phyloP scores from a whole-genome alignment of 2,797 vertebrate species.

The Anolis apletophallus region DNA sequence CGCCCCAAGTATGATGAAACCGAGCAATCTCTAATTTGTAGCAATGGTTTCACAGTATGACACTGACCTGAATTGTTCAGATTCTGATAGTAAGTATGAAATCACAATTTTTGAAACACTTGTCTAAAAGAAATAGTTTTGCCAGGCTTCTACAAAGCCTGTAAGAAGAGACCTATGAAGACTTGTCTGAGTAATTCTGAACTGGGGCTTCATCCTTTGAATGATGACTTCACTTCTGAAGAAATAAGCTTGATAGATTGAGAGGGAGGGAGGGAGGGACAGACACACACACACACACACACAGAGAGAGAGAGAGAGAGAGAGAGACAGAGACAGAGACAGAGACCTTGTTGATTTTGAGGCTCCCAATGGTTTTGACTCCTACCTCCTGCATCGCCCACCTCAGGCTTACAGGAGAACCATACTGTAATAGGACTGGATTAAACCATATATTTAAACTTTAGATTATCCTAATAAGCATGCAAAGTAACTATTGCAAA shows the following conservation, averaged over 20 bases:
- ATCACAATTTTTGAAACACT: background rate
- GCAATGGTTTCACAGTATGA: background rate
- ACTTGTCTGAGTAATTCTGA: background rate
- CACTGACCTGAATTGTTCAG: background rate
- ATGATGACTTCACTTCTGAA: conserved; percentile 1
- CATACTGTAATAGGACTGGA: background rate
- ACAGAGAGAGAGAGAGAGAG: background rate
- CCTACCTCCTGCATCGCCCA: background rate
- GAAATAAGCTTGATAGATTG: no score
- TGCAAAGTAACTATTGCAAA: background rate
- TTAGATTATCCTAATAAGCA: background rate
- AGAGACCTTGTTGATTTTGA: background rate
- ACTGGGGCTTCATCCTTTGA: background rate
- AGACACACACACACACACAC: no score
- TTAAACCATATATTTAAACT: background rate
- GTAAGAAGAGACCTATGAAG: background rate
- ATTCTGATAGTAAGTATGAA: background rate
- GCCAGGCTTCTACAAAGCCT: background rate
- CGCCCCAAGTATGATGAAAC: background rate
- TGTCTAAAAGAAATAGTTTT: background rate
- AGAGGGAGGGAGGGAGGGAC: no score
- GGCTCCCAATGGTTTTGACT: background rate
- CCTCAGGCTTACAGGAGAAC: background rate
- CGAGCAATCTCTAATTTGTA: background rate
- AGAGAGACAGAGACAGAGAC: background rate